These are phyloP conservation scores for Stomatorhinus walkeri DNA, from an alignment of 2,797 vertebrate species.

Conservation along the genomic window DNA sequence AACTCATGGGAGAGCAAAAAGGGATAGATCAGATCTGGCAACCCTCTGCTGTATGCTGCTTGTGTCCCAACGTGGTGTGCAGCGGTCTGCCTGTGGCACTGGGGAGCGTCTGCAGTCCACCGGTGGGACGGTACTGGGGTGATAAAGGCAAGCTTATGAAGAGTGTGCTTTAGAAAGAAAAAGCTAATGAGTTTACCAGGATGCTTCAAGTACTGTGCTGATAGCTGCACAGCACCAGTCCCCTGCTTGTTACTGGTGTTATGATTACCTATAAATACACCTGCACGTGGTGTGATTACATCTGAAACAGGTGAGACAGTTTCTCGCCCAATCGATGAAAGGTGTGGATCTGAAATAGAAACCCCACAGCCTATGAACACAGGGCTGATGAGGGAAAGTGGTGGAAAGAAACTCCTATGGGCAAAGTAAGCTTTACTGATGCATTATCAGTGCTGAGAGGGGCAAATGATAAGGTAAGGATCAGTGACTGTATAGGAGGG, in stretches of 20 bases:
- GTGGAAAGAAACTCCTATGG: neutral
- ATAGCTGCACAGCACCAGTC: neutral
- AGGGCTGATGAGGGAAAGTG: neutral
- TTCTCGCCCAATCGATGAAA: neutral
- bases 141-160: neutral
- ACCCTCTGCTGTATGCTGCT: neutral
- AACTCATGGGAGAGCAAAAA: neutral
- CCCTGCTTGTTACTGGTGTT: neutral
- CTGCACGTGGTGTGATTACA: neutral
- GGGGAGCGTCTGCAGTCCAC: neutral
- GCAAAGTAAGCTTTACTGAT: neutral
- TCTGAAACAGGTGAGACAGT: neutral
- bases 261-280: neutral
- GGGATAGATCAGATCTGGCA: neutral
- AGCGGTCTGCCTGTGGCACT: neutral
- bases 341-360: neutral
- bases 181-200: neutral
- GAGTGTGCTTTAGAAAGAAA: neutral
- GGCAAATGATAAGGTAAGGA: neutral
- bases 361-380: neutral
- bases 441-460: neutral
- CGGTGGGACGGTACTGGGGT: neutral
- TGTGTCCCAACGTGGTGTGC: neutral
- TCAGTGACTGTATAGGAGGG: neutral
- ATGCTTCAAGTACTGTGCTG: neutral